Conservation (phyloP, 2,797 vertebrate genomes). For the Trichosurus vulpecula region DNA sequence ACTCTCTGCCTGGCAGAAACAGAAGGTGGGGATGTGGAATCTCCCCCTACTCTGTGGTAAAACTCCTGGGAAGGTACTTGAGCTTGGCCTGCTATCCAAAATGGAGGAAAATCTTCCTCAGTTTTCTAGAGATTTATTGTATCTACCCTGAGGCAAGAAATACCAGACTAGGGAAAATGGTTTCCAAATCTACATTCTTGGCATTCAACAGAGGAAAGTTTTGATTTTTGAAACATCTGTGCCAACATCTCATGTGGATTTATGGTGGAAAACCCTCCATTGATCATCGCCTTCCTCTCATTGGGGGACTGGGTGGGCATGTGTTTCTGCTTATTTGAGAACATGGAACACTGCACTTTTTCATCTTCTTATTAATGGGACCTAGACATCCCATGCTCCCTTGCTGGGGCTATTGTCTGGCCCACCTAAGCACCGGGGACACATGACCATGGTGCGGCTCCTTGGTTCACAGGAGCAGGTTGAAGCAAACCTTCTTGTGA, state of each 20-base stretch:
- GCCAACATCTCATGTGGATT: constrained; percentile 72
- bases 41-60: not conserved
- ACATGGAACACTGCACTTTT: constrained; percentile 49
- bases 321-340: not conserved
- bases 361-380: not conserved
- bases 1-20: not conserved
- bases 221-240: constrained; percentile 75
- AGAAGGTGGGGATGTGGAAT: not conserved
- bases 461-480: not conserved
- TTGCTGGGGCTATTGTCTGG: not conserved
- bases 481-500: not conserved
- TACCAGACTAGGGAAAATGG: constrained; percentile 60
- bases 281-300: constrained; percentile 42
- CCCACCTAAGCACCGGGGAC: accelerated
- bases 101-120: not conserved
- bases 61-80: not conserved
- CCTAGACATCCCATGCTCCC: not conserved
- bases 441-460: not conserved
- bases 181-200: constrained; percentile 76
- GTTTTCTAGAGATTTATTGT: constrained; percentile 63
- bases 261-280: constrained; percentile 72
- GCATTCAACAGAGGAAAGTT: constrained; percentile 68
- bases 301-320: constrained; percentile 39
- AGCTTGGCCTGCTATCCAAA: not conserved
- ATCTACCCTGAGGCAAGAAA: constrained; percentile 75